A percentile compares a stretch with the other conserved stretches of the same genome.
Conservation (phyloP, 2,888 invertebrate genomes). For the Leptura quadrifasciata region DNA sequence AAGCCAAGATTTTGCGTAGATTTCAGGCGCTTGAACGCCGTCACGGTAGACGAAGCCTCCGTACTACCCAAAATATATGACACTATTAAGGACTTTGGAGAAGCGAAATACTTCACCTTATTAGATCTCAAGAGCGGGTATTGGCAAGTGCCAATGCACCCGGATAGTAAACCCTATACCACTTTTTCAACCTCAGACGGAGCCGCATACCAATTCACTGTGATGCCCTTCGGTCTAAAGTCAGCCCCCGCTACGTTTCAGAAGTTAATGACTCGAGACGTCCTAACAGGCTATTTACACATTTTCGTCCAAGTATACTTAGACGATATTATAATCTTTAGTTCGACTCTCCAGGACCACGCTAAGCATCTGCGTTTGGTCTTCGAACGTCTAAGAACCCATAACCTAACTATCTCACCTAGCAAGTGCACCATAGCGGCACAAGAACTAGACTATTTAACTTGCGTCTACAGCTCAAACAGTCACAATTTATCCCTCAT, state of each 20-base stretch:
- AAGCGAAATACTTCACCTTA: too few relatives aligned
- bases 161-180: too few relatives aligned
- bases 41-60: conserved; percentile 25
- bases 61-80: not conserved
- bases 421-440: too few relatives aligned
- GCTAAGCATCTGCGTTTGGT: not conserved
- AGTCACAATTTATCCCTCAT: too few relatives aligned
- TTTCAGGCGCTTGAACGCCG: conserved; percentile 29
- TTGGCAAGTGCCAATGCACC: too few relatives aligned
- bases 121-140: too few relatives aligned
- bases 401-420: not conserved
- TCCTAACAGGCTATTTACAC: not conserved
- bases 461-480: too few relatives aligned
- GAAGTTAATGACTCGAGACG: not conserved
- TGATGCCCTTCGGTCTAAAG: not conserved
- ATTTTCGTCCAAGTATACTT: not conserved
- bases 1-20: conserved; percentile 24
- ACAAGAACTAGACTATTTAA: too few relatives aligned
- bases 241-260: not conserved
- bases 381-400: not conserved
- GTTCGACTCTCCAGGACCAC: not conserved
- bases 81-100: too few relatives aligned
- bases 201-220: not conserved
- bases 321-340: not conserved
- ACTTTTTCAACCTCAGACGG: too few relatives aligned